Percentiles rank a stretch among this genome's conserved stretches.
Evolutionary conservation across 2,113 vertebrate species (phyloP).

Genomic region (Varanus salvator): DNA sequence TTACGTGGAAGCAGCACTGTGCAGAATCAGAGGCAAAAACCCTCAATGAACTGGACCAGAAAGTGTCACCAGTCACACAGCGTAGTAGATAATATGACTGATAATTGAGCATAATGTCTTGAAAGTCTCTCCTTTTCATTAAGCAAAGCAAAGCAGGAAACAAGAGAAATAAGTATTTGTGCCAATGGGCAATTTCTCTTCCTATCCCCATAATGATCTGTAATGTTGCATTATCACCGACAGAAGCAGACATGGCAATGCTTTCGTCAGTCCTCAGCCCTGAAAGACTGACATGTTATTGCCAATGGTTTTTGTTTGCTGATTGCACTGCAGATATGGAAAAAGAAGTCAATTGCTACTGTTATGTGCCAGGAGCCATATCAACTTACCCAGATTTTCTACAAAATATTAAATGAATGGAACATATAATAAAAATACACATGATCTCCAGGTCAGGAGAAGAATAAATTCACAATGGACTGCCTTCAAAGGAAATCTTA

Average conservation of each 20-base stretch:
- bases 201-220: constrained; percentile 55
- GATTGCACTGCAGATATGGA: constrained; percentile 25
- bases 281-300: constrained; percentile 54
- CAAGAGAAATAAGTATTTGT: constrained; percentile 16
- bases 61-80: constrained; percentile 32
- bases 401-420: neutral
- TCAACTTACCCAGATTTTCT: neutral
- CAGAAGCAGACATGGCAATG: constrained; percentile 65
- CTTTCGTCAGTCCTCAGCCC: constrained; percentile 30
- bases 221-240: constrained; percentile 61
- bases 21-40: constrained; percentile 28
- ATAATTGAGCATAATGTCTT: constrained; percentile 34
- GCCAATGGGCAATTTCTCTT: constrained; percentile 34
- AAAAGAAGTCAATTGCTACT: neutral
- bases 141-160: constrained; percentile 5
- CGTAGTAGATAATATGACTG: too few species aligned
- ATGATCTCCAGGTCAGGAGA: constrained; percentile 13
- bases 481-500: constrained; percentile 3
- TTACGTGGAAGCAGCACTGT: constrained; percentile 19
- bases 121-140: constrained; percentile 24
- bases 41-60: constrained; percentile 34
- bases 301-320: neutral
- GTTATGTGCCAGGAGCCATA: neutral
- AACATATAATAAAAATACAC: neutral
- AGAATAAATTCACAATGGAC: constrained; percentile 30